A percentile compares a stretch with the other conserved stretches of the same genome.
Evolutionary conservation across 2,113 vertebrate genomes (phyloP).

Genomic region (Tapirus terrestris): DNA sequence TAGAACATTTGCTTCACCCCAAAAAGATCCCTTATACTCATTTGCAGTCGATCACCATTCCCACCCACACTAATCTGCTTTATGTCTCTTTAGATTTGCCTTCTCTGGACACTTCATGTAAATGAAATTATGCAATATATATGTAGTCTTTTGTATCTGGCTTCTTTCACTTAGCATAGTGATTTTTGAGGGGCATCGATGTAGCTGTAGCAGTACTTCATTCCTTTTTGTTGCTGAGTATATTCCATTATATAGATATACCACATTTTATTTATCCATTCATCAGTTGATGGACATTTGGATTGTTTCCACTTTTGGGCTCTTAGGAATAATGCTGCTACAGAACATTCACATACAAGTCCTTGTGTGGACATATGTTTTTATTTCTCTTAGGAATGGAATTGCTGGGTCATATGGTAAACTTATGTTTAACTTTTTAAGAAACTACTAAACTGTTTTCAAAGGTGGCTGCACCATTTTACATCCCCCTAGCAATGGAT

Average conservation of each 20-base stretch:
- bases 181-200: background rate
- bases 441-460: background rate
- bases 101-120: background rate
- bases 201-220: background rate
- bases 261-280: background rate
- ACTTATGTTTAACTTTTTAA: conserved; percentile 15
- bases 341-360: background rate
- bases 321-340: background rate
- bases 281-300: background rate
- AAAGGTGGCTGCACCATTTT: background rate
- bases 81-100: background rate
- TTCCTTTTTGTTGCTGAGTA: background rate
- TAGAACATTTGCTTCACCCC: background rate
- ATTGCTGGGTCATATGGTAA: background rate
- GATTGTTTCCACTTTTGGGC: background rate
- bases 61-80: background rate
- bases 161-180: background rate
- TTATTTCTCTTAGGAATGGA: conserved; percentile 26
- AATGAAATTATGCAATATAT: background rate
- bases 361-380: background rate
- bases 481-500: background rate
- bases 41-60: background rate
- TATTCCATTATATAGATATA: background rate
- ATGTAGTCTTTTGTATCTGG: background rate
- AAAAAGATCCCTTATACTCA: background rate